Evolutionary conservation across 1,140 invertebrate species (phyloP).

Genomic region (Apis cerana): DNA sequence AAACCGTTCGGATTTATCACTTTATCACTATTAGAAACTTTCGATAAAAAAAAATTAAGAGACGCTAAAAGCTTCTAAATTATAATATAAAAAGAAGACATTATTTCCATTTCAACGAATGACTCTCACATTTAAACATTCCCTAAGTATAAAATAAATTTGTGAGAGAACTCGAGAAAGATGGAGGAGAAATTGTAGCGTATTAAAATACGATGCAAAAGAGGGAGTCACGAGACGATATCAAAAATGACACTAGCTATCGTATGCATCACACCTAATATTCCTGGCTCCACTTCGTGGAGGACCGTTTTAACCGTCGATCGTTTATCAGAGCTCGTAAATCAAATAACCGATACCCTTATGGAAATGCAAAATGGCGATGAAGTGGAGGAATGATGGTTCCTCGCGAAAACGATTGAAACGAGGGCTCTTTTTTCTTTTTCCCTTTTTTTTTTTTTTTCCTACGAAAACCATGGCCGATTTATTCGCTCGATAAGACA

Average conservation of each 20-base stretch:
- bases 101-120: no score
- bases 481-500: constrained; percentile 17
- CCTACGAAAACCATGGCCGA: neutral
- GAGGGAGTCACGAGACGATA: no score
- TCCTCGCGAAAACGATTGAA: neutral
- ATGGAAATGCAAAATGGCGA: constrained; percentile 19
- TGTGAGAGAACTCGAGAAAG: no score
- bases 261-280: neutral
- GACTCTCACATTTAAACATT: no score
- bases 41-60: no score
- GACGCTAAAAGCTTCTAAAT: no score
- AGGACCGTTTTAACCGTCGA: neutral
- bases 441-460: no score
- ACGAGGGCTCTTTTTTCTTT: neutral
- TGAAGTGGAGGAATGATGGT: neutral
- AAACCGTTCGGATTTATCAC: neutral
- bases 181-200: no score
- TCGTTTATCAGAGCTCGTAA: constrained; percentile 16
- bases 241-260: neutral
- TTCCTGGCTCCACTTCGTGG: neutral
- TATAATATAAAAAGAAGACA: no score
- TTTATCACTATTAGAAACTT: no score
- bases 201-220: no score
- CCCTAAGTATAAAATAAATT: no score
- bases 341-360: constrained; percentile 24